Percentiles rank a stretch among this genome's conserved stretches.
phyloP scores from a whole-genome alignment of 1,140 invertebrate genomes.

The Drosophila burlai region DNA sequence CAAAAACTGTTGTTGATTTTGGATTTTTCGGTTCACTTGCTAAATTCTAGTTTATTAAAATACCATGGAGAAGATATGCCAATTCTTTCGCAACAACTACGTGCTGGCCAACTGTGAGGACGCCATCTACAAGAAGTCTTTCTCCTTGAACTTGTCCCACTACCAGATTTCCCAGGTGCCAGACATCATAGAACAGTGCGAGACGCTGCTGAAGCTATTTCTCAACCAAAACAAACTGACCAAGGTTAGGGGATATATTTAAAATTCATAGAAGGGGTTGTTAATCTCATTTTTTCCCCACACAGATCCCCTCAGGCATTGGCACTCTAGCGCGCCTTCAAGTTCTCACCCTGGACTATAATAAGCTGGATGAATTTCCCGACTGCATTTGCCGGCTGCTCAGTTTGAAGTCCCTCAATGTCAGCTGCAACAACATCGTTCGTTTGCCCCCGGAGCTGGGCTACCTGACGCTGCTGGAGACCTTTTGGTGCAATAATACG shows the following conservation, averaged over 20 bases:
- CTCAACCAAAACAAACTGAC: slow-evolving; percentile 87
- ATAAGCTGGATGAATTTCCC: slow-evolving; percentile 89
- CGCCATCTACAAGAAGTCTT: slow-evolving; percentile 86
- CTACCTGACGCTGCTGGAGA: slow-evolving; percentile 90
- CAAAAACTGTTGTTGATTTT: slow-evolving; percentile 12
- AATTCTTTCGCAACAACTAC: slow-evolving; percentile 88
- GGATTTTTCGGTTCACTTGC: neutral
- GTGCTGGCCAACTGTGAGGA: slow-evolving; percentile 88
- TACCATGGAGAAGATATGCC: slow-evolving; percentile 85
- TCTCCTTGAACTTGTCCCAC: slow-evolving; percentile 87
- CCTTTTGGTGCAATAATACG: slow-evolving; percentile 90
- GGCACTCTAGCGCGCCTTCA: slow-evolving; percentile 77
- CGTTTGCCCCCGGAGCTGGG: slow-evolving; percentile 89
- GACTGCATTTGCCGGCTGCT: slow-evolving; percentile 87
- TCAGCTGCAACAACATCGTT: slow-evolving; percentile 92
- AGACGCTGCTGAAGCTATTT: slow-evolving; percentile 87
- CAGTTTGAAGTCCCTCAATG: slow-evolving; percentile 91
- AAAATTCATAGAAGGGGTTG: neutral
- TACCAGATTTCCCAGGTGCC: slow-evolving; percentile 87
- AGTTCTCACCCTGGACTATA: slow-evolving; percentile 87
- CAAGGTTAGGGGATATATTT: slow-evolving; percentile 66
- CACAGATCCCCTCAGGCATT: slow-evolving; percentile 75
- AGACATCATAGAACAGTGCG: slow-evolving; percentile 86
- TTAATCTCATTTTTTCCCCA: neutral
- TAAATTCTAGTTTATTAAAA: slow-evolving; percentile 11